phyloP scores from a whole-genome alignment of 1,140 invertebrate genomes.

The Drosophila insularis region DNA sequence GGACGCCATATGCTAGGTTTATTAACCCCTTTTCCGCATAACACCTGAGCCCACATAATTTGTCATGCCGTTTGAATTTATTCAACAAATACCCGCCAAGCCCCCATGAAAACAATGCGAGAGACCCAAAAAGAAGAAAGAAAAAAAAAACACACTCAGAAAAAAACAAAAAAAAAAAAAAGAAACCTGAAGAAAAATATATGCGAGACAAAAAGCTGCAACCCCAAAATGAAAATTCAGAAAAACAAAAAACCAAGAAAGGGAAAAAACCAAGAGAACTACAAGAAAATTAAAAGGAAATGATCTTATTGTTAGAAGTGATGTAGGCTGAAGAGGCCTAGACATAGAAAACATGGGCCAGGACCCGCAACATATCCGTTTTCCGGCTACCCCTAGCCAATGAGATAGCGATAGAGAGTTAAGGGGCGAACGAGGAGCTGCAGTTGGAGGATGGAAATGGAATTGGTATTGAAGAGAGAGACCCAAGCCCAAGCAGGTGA shows the following conservation, averaged over 20 bases:
- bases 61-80: constrained; percentile 78
- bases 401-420: neutral
- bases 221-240: constrained; percentile 55
- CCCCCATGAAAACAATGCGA: constrained; percentile 48
- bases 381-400: constrained; percentile 71
- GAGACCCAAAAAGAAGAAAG: constrained; percentile 27
- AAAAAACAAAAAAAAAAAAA: constrained; percentile 35
- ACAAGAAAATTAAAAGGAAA: constrained; percentile 58
- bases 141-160: constrained; percentile 10
- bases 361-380: constrained; percentile 70
- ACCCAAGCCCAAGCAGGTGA: constrained; percentile 65
- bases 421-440: neutral
- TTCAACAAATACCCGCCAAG: constrained; percentile 64
- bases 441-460: neutral
- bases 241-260: no score
- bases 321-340: constrained; percentile 19
- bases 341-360: neutral
- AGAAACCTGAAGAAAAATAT: constrained; percentile 34
- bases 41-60: constrained; percentile 81
- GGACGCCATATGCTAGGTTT: constrained; percentile 52
- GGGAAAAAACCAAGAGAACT: constrained; percentile 34
- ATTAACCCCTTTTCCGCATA: constrained; percentile 72
- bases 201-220: constrained; percentile 59
- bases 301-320: constrained; percentile 57
- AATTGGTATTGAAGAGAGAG: constrained; percentile 23